Evolutionary conservation across 1,140 invertebrate genomes (phyloP), one percentile per base, ranked within the genome.

Genomic region (Calliphora vicina): DNA sequence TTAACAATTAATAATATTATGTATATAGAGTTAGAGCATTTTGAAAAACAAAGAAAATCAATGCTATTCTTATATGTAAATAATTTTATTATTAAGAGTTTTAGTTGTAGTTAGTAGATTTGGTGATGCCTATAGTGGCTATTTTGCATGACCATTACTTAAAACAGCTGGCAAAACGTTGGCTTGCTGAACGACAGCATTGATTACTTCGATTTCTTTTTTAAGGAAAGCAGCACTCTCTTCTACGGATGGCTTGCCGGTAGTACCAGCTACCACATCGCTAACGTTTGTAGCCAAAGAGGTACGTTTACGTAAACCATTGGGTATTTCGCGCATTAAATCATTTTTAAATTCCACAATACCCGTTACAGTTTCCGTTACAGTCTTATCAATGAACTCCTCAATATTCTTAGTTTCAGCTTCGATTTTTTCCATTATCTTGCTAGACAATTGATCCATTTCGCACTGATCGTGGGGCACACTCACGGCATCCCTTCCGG

Each of bases 301-400:
- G 85, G 78, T 84, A 81, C 72, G 85, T 83, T 83, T 85, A 5
- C 85, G 86, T 83, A 84, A 80, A 72, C 80, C 86, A 61, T 82
- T 89, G 67, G 85, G 88, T 82, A 89, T 86, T 74, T 90, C 87
- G 17, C 88, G 86, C 89, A 91, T 91, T 80, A 91, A 83, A 85
- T 91, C 90, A 76, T 91, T 90, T 71, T 90, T 90, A 80, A 91
- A 88, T 83, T 91, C 90, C 43, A 90, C 89, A 83, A 91, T 90
- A 84, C 90, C 90, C 72, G 86, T 88, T 12, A 91, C 90, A 74
- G 89, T 90, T 81, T 90, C 88, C 57, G 88, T 89, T 50, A 90
- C 88, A 89, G 89, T 90, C 86, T 90, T 90, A 87, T 90, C 89
- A 84, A 90, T 89, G 86, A 91, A 91, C 84, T 90, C 89, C 85